Percentiles rank a stretch among this genome's conserved stretches.
phyloP scores from a whole-genome alignment of 2,888 invertebrate genomes.

The Trichacis sp. region DNA sequence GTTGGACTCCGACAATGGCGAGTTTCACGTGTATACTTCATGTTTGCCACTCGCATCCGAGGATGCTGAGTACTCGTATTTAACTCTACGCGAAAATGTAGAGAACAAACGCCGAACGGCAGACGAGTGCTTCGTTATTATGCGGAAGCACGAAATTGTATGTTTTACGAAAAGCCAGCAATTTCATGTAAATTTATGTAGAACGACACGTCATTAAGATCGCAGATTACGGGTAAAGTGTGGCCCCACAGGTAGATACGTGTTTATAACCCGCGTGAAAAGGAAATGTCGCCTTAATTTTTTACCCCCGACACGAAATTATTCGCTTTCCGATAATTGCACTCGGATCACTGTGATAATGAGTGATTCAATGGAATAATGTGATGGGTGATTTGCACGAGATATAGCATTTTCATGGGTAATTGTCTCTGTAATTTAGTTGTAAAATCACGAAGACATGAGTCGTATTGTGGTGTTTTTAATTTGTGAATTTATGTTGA shows the following conservation, averaged over 20 bases:
- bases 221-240: constrained; percentile 53
- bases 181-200: constrained; percentile 67
- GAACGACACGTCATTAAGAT: constrained; percentile 63
- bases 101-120: constrained; percentile 47
- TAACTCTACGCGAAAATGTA: not conserved
- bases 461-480: too few relatives aligned
- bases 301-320: constrained; percentile 5
- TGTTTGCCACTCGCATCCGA: too few relatives aligned
- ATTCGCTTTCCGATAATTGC: constrained; percentile 8
- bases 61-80: not conserved
- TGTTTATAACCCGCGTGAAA: constrained; percentile 27
- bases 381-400: too few relatives aligned
- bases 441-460: too few relatives aligned
- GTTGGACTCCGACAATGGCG: too few relatives aligned
- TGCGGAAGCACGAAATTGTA: constrained; percentile 57
- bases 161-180: constrained; percentile 60
- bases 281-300: constrained; percentile 15
- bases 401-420: too few relatives aligned
- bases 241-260: constrained; percentile 33
- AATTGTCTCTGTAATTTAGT: too few relatives aligned
- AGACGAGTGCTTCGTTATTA: constrained; percentile 47
- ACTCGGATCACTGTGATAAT: not conserved
- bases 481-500: too few relatives aligned
- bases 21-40: too few relatives aligned
- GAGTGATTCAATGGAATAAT: constrained; percentile 8